Conservation (phyloP, 2,888 invertebrate genomes). For the Aporophyla nigra region DNA sequence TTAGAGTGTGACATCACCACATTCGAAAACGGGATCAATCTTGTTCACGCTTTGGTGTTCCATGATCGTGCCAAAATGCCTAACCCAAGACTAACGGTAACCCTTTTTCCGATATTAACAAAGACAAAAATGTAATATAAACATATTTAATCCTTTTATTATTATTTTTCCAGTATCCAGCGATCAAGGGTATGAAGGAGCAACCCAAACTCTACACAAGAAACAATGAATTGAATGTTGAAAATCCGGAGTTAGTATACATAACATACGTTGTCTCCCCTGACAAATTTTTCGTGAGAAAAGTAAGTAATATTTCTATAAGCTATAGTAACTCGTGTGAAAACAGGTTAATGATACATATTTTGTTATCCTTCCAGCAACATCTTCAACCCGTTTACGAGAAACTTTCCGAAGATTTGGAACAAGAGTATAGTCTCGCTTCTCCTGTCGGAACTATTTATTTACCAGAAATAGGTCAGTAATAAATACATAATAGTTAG, state of each 20-base stretch:
- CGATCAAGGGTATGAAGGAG: slow-evolving; percentile 73
- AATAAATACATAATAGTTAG: not conserved
- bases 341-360: not conserved
- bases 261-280: slow-evolving; percentile 92
- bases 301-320: slow-evolving; percentile 81
- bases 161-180: slow-evolving; percentile 78
- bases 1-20: slow-evolving; percentile 84
- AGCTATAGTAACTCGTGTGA: not conserved
- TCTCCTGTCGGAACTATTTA: slow-evolving; percentile 78
- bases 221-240: slow-evolving; percentile 79
- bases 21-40: slow-evolving; percentile 81
- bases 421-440: slow-evolving; percentile 80
- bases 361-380: slow-evolving; percentile 69
- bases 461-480: slow-evolving; percentile 89
- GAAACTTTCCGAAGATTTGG: slow-evolving; percentile 86
- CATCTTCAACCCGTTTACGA: slow-evolving; percentile 80
- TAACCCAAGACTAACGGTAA: slow-evolving; percentile 76
- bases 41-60: slow-evolving; percentile 85
- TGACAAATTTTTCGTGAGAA: slow-evolving; percentile 92
- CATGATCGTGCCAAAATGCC: slow-evolving; percentile 83
- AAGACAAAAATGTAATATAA: not conserved
- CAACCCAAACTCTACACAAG: slow-evolving; percentile 79
- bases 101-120: not conserved
- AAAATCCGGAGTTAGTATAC: slow-evolving; percentile 86
- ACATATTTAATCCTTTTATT: not conserved